Percentiles rank a stretch among this genome's conserved stretches.
These are phyloP conservation scores for Pantherophis guttatus DNA, from an alignment of 2,113 vertebrate genomes.

Conservation along the genomic window DNA sequence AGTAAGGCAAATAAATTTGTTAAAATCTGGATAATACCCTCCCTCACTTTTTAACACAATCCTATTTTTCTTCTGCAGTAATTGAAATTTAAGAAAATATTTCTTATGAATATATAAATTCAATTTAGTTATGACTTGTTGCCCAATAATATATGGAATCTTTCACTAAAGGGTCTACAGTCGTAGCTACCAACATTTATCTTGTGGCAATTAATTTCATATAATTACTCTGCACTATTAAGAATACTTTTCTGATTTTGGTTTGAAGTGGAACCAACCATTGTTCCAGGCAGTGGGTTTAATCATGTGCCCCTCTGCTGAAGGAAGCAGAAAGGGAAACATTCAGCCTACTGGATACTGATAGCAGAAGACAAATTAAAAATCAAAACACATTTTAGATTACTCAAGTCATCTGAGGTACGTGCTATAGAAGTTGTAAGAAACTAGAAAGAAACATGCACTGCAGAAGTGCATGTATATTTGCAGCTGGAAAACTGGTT, in stretches of 20 bases:
- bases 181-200: not conserved
- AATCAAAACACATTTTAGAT: not conserved
- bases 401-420: not conserved
- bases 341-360: not conserved
- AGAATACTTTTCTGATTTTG: not conserved
- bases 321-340: not conserved
- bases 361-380: conserved; percentile 7
- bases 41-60: not conserved
- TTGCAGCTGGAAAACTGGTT: not conserved
- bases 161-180: not conserved
- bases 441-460: not conserved
- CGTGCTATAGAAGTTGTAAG: not conserved
- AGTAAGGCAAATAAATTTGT: not conserved
- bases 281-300: not conserved
- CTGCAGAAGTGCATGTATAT: not conserved
- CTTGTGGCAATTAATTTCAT: not conserved
- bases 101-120: not conserved
- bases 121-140: not conserved
- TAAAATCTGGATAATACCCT: not conserved
- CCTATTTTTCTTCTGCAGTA: not conserved
- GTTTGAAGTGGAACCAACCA: not conserved
- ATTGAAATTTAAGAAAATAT: not conserved
- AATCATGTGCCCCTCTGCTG: not conserved
- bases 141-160: not conserved
- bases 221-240: not conserved